Base-by-base conservation (phyloP, 2,888 invertebrate genomes). In the Melinaea menophilus region DNA sequence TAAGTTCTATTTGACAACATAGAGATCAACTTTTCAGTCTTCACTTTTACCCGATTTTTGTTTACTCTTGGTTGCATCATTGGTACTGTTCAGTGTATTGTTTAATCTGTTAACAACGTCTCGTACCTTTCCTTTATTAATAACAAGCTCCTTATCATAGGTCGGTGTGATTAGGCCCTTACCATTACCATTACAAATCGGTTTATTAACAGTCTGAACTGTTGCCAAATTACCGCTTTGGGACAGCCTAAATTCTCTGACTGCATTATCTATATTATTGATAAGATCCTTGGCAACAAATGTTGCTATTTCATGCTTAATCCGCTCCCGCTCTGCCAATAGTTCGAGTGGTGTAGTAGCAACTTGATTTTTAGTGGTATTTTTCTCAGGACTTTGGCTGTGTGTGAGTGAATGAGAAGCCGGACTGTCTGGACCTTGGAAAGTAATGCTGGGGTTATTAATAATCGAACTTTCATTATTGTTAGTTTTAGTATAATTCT, bases 91-190 rank as follows among this genome's bases (percentile, higher is more conserved):
- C 2, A 79, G 72, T 22, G 82, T 80, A 58, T 79, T 88, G 65
- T 91, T 91, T 60, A 91, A 85, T 77, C 83, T 82, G 57, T 91
- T 90, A 0, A 91, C 90, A 1, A 90, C 91, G 68, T 91, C 90
- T 65, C 90, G 80, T 2, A 91, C 91, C 70, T 88, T 90, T 0
- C 90, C 90, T 76, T 88, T 90, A 70, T 85, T 88, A 59, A 90
- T 89, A 1, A 90, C 87, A 9, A 89, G 78, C 70, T 85, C 88
- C 65, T 86, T 89, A 61, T 90, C 90, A 61, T 90, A 89, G 0
- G 84, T 87, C 0, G 90, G 88, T 0, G 86, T 89, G 33, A 88
- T 86, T 63, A 84, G 73, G 62, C 79, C 82, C 72, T 81, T 85
- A 4, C 79, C 75, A 4, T 78, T 82, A 2, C 88, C 88, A 68